phyloP scores from a whole-genome alignment of 1,140 invertebrate species.

The Tetramorium alpestre region DNA sequence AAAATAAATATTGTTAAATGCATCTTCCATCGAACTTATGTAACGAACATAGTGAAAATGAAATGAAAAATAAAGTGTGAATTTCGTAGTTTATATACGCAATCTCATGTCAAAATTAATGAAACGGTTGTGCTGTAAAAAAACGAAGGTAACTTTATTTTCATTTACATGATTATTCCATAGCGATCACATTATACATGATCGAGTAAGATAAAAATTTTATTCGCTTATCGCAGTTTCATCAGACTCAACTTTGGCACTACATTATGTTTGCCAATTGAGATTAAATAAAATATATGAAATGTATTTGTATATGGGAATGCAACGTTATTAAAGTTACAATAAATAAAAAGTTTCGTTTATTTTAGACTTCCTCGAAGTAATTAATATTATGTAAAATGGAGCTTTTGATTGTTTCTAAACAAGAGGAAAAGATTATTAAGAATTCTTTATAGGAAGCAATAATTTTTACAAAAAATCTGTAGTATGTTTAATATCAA shows the following conservation, averaged over 20 bases:
- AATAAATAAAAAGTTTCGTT: conserved; percentile 18
- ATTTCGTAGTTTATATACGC: not conserved
- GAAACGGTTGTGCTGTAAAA: conserved; percentile 34
- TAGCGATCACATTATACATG: not conserved
- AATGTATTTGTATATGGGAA: conserved; percentile 35
- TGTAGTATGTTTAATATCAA: conserved; percentile 25
- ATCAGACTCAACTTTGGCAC: not conserved
- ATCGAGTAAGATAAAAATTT: conserved; percentile 28
- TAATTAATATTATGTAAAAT: not conserved
- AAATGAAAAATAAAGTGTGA: not conserved
- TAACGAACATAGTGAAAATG: not conserved
- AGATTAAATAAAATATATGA: not conserved
- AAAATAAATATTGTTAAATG: conserved; percentile 2
- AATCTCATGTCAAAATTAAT: conserved; percentile 29
- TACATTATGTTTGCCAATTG: not conserved
- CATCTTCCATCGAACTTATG: conserved; percentile 2
- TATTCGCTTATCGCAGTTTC: conserved; percentile 24
- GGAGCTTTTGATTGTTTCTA: not conserved
- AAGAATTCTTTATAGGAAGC: not conserved
- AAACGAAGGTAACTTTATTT: conserved; percentile 51
- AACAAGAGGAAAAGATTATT: not conserved
- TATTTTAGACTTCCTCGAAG: not conserved
- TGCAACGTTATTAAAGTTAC: conserved; percentile 34
- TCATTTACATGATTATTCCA: not conserved
- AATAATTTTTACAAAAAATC: conserved; percentile 34